Percentiles rank a stretch among this genome's conserved stretches.
Conservation (phyloP, 2,113 vertebrate genomes). For the Hoplias malabaricus region DNA sequence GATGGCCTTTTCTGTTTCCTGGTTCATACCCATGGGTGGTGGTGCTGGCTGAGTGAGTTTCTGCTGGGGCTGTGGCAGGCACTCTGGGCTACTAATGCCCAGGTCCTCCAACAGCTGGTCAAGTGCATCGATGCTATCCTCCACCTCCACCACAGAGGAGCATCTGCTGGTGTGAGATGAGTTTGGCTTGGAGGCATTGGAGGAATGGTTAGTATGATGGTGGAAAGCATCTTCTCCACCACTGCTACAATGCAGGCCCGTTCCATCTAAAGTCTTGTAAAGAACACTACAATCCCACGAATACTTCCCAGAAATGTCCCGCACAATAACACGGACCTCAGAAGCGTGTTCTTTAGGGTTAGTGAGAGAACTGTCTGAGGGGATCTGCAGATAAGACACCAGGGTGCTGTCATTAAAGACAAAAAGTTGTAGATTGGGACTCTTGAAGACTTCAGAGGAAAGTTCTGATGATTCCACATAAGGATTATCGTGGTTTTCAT, state of each 20-base stretch:
- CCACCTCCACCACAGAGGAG: slow-evolving; percentile 51
- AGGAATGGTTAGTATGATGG: neutral
- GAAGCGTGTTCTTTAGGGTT: slow-evolving; percentile 71
- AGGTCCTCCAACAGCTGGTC: slow-evolving; percentile 85
- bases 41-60: slow-evolving; percentile 85
- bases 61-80: slow-evolving; percentile 82
- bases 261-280: slow-evolving; percentile 82
- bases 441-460: slow-evolving; percentile 92
- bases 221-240: slow-evolving; percentile 43
- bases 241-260: slow-evolving; percentile 21
- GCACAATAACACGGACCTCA: slow-evolving; percentile 89
- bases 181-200: slow-evolving; percentile 26
- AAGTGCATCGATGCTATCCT: slow-evolving; percentile 81
- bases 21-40: slow-evolving; percentile 84
- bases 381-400: slow-evolving; percentile 93
- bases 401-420: slow-evolving; percentile 96
- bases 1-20: slow-evolving; percentile 82
- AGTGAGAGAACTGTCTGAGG: slow-evolving; percentile 61
- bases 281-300: slow-evolving; percentile 90
- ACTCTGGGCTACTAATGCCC: slow-evolving; percentile 88
- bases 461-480: slow-evolving; percentile 88
- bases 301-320: slow-evolving; percentile 98
- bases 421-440: slow-evolving; percentile 94
- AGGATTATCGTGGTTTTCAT: slow-evolving; percentile 91
- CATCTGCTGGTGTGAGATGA: slow-evolving; percentile 52